Percentiles rank a stretch among this genome's conserved stretches.
Conservation (phyloP, 64 coral and sea anemone species). For the Catalaphyllia jardinei region DNA sequence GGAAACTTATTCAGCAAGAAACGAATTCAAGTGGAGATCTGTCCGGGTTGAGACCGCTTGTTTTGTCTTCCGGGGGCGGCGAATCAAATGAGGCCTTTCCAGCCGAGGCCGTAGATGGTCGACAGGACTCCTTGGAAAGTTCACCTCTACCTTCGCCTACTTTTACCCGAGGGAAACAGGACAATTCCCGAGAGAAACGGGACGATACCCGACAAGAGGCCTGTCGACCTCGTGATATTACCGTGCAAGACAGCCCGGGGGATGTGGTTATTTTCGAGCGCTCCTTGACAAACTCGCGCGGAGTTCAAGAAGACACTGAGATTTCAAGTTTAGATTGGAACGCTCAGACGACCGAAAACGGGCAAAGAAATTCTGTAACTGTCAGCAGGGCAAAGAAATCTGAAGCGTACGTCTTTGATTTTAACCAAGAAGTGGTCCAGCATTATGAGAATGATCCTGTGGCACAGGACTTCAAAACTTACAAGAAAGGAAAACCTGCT, state of each 20-base stretch:
- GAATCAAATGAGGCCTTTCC: not conserved
- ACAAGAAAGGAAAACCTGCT: not conserved
- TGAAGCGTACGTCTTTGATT: conserved; percentile 27
- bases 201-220: not conserved
- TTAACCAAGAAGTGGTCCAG: conserved; percentile 2
- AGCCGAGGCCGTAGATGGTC: not conserved
- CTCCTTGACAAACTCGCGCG: not conserved
- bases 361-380: not conserved
- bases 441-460: not conserved
- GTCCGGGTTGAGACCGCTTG: not conserved
- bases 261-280: conserved; percentile 37
- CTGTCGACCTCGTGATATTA: not conserved
- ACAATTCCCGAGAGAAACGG: not conserved
- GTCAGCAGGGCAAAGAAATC: not conserved
- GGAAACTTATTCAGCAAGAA: not conserved
- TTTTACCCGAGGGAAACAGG: conserved; percentile 26
- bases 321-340: not conserved
- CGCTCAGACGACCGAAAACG: not conserved
- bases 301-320: not conserved
- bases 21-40: conserved; percentile 2
- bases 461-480: conserved; percentile 5
- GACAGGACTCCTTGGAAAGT: conserved; percentile 21
- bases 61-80: not conserved
- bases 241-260: conserved; percentile 6
- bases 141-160: conserved; percentile 19